Evolutionary conservation across 2,888 invertebrate genomes (phyloP), one percentile per base, ranked within the genome.

Genomic region (Heliconius ethilla): DNA sequence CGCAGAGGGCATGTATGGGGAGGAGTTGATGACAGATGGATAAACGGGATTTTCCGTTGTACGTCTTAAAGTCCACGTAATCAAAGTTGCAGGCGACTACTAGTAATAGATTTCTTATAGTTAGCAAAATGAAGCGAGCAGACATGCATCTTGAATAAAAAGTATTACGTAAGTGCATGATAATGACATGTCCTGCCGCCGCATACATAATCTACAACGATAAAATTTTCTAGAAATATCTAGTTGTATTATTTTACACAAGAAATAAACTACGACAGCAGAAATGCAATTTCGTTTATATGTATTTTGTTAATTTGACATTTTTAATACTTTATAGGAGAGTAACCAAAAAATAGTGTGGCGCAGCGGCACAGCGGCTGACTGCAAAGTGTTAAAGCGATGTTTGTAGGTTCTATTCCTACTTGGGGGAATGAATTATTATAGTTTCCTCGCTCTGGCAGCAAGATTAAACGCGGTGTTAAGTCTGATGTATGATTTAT

Each of bases 91-190:
- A 51, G 51, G 51, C 18, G 51, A 51, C 18, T 51, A 9, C 3
- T 51, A 51, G 51, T 22, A 18, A 22, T 22, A 51, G 45, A 27
- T 33, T 22, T 22, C 45, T 67, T 45, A 25, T 45, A 69, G 15
- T 4, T 70, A 22, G 33, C n/a, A 59, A 72, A 33, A 33, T 33
- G 69, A 27, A 13, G 7, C 7, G n/a, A 9, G 33, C 33, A 51
- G 15, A 51, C 51, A n/a, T 72, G 13, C 25, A 15, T 59, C 72
- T 59, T 18, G 33, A 37, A 72, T 37, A 33, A 33, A n/a, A 59
- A 33, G 70, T 33, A 22, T 72, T 72, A 72, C 72, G 59, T 37
- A 72, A 72, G 59, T 59, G 25, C 33, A 33, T 55, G 55, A 72
- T 59, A 59, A 59, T 72, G 15, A 37, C n/a, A 37, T 59, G 59